Conservation (phyloP, 2,888 invertebrate genomes). For the Hypsopygia costalis region DNA sequence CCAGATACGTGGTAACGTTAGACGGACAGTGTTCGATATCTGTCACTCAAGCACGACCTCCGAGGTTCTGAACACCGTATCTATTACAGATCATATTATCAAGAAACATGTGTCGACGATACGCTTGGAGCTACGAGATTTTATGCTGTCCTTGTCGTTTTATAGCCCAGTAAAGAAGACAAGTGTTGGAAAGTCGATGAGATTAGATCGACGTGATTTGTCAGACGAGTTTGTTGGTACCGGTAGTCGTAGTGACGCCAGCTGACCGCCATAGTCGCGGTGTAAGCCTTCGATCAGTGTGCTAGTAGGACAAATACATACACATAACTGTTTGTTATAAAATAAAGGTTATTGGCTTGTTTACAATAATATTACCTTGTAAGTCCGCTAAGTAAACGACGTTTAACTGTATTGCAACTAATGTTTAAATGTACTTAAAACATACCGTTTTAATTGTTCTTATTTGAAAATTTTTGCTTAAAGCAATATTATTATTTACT, state of each 20-base stretch:
- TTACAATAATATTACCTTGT: too few species aligned
- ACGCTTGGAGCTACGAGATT: neutral
- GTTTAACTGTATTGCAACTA: too few species aligned
- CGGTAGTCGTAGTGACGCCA: slow-evolving; percentile 4
- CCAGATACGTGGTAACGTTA: neutral
- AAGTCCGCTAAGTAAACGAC: too few species aligned
- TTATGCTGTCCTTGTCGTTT: slow-evolving; percentile 4
- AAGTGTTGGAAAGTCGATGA: slow-evolving; percentile 11
- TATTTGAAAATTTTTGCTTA: too few species aligned
- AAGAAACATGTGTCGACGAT: slow-evolving; percentile 1
- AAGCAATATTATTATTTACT: too few species aligned
- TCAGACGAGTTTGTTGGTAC: slow-evolving; percentile 2
- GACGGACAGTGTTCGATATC: slow-evolving; percentile 7
- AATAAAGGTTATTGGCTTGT: neutral
- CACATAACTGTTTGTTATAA: slow-evolving; percentile 8
- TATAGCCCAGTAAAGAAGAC: slow-evolving; percentile 12
- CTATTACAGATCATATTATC: slow-evolving; percentile 6
- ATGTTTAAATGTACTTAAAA: too few species aligned
- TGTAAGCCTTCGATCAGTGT: neutral
- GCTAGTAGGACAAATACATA: slow-evolving; percentile 14
- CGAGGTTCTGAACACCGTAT: neutral
- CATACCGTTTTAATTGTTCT: too few species aligned
- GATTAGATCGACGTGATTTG: slow-evolving; percentile 13
- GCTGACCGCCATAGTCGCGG: slow-evolving; percentile 10
- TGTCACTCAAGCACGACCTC: slow-evolving; percentile 10